Percentiles rank a stretch among this genome's conserved stretches.
phyloP scores from a whole-genome alignment of 1,140 invertebrate species.

The Pseudomyrmex flavicornis region DNA sequence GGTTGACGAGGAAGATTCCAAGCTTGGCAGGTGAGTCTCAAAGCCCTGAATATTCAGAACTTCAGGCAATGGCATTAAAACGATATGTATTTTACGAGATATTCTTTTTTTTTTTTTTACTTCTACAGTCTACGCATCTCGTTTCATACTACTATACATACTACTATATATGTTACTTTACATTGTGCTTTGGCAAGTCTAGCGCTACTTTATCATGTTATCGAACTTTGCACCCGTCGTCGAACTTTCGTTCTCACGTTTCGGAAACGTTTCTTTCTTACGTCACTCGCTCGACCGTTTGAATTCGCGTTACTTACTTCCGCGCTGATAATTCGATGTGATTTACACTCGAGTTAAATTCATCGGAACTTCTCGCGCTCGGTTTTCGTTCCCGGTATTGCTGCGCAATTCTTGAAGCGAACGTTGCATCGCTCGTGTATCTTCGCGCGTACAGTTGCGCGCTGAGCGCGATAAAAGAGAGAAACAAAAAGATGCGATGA shows the following conservation, averaged over 20 bases:
- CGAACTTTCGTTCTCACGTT: constrained; percentile 50
- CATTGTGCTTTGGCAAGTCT: constrained; percentile 85
- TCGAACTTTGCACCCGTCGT: constrained; percentile 75
- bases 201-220: constrained; percentile 81
- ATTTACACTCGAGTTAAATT: neutral
- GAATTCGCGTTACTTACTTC: constrained; percentile 4
- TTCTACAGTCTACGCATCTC: constrained; percentile 59
- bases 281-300: neutral
- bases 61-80: constrained; percentile 11
- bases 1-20: constrained; percentile 91
- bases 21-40: constrained; percentile 90
- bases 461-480: neutral
- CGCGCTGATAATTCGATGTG: neutral
- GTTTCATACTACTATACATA: constrained; percentile 58
- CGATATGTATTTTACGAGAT: constrained; percentile 44
- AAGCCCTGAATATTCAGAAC: constrained; percentile 4
- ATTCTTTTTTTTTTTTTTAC: constrained; percentile 49
- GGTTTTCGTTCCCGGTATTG: neutral
- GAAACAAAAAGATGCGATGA: neutral
- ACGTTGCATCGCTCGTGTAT: neutral
- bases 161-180: constrained; percentile 71
- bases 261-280: constrained; percentile 26
- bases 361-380: neutral
- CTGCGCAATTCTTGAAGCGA: neutral
- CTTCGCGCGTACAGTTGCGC: neutral